Conservation (phyloP, 2,797 vertebrate genomes). For the Eulemur albifrons region DNA sequence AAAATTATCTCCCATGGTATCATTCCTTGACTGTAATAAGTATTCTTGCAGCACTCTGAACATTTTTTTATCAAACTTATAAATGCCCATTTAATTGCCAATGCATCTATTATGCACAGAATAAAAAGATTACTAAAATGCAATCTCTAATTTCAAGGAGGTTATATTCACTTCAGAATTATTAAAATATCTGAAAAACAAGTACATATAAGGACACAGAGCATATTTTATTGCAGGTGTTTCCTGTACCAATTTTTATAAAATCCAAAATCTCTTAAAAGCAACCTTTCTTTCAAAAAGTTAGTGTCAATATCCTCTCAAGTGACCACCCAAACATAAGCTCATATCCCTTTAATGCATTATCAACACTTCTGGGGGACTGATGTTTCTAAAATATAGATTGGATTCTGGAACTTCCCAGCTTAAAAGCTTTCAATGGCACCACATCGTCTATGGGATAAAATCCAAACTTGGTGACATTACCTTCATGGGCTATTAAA, state of each 20-base stretch:
- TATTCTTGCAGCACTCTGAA: neutral
- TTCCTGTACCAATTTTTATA: slow-evolving; percentile 38
- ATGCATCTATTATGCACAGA: neutral
- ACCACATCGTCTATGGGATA: slow-evolving; percentile 26
- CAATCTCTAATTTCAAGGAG: neutral
- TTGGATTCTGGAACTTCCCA: slow-evolving; percentile 41
- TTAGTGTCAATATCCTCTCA: slow-evolving; percentile 46
- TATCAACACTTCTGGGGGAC: slow-evolving; percentile 28
- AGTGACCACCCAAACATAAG: slow-evolving; percentile 40
- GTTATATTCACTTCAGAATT: neutral
- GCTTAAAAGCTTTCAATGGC: slow-evolving; percentile 60
- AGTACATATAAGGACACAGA: neutral
- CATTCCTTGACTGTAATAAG: neutral
- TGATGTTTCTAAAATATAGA: slow-evolving; percentile 59
- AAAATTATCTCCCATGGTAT: neutral
- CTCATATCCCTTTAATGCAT: slow-evolving; percentile 42
- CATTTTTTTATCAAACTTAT: neutral
- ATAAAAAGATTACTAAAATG: neutral
- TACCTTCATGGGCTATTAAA: neutral
- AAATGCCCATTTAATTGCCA: neutral
- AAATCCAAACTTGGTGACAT: slow-evolving; percentile 47
- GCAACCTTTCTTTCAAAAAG: neutral
- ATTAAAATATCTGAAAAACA: neutral
- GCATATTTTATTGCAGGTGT: neutral
- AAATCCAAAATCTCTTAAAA: slow-evolving; percentile 33